These are phyloP conservation scores for Macroglossus sobrinus DNA, from an alignment of 2,113 vertebrate species.

Conservation along the genomic window DNA sequence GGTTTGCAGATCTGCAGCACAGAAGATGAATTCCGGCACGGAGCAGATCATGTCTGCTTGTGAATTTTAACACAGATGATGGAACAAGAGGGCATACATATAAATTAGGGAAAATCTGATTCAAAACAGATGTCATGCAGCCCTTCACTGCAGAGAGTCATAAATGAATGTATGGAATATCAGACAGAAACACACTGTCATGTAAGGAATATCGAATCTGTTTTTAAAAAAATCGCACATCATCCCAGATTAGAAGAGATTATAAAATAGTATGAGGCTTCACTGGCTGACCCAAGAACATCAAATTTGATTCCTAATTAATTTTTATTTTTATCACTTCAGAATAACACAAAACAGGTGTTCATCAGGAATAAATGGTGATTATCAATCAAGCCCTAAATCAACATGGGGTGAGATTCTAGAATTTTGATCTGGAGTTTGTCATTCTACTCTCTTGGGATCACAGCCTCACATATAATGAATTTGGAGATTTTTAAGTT, in stretches of 20 bases:
- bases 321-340: not conserved
- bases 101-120: slow-evolving; percentile 76
- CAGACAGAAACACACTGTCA: not conserved
- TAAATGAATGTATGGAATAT: not conserved
- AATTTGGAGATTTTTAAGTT: not conserved
- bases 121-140: slow-evolving; percentile 74
- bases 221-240: not conserved
- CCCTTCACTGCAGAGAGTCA: not conserved
- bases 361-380: not conserved
- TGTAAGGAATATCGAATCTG: not conserved
- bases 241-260: not conserved
- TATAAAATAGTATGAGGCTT: not conserved
- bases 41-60: slow-evolving; percentile 67
- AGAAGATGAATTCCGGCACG: slow-evolving; percentile 62
- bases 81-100: slow-evolving; percentile 74
- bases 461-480: not conserved
- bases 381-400: not conserved
- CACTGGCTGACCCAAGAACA: not conserved
- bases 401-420: not conserved
- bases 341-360: not conserved
- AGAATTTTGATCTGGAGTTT: not conserved
- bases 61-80: slow-evolving; percentile 74
- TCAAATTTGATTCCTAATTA: not conserved
- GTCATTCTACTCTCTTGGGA: not conserved
- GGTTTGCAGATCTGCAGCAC: slow-evolving; percentile 55